Evolutionary conservation across 2,797 vertebrate genomes (phyloP), one percentile per base, ranked within the genome.

Genomic region (Sylvia borin): DNA sequence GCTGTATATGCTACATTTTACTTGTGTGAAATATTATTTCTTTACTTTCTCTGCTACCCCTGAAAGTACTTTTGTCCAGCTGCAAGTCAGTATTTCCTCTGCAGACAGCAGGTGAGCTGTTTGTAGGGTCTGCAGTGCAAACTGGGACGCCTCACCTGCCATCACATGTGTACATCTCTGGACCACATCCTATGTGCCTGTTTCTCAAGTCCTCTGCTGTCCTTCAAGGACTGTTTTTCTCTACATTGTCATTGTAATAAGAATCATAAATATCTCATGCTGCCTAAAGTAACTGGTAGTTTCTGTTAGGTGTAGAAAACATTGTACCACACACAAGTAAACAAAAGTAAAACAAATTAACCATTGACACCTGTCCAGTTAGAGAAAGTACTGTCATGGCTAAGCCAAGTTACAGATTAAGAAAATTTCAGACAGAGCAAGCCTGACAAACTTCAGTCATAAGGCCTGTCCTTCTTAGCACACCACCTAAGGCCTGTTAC

Each of bases 101-200:
- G 10, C 5, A 81, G 42, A 36, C 5, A 16, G 14, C 6, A 51
- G 15, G 8, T 3, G 22, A 82, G 3, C 10, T 53, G 12, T n/a
- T 68, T 11, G 16, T 36, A 32, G 27, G 4, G 8, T 43, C 25
- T 62, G 25, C 72, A 43, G 53, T 7, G 15, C 27, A 73, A 58
- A 26, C 34, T 74, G 48, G 40, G 21, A 47, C 12, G 18, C 27
- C 29, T 67, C 70, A 16, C 12, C 43, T 51, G 6, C 53, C 27
- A 32, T 32, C 11, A 31, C 27, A 5, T 10, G 2, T 0, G 1
- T 38, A 14, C 9, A 24, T 21, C 18, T 75, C 75, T 38, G 47
- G 21, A 50, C 26, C 1, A 1, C n/a, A 43, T 47, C 10, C 15
- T 38, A 0, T 0, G 0, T 31, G 27, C 71, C 47, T 66, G 31